A percentile compares a stretch with the other conserved stretches of the same genome.
Conservation (phyloP, 2,113 vertebrate genomes). For the Pluvialis apricaria region DNA sequence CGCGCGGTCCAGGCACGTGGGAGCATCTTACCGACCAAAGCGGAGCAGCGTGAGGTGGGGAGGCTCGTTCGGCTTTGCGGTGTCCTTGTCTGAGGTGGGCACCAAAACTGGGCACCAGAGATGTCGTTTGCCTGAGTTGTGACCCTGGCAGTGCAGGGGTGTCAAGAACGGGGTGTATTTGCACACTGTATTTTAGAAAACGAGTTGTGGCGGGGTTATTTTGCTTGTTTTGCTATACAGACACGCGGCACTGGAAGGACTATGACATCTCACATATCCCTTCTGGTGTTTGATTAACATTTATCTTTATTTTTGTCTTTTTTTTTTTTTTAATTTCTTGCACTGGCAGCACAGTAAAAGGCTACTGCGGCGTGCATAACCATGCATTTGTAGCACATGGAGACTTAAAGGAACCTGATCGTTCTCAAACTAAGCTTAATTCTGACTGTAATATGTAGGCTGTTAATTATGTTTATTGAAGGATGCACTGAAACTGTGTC, state of each 20-base stretch:
- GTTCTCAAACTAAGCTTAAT: slow-evolving; percentile 47
- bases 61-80: background rate
- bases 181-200: background rate
- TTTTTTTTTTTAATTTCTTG: background rate
- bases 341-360: slow-evolving; percentile 43
- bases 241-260: background rate
- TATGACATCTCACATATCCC: slow-evolving; percentile 17
- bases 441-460: slow-evolving; percentile 16
- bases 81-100: background rate
- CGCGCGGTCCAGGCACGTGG: rapidly evolving
- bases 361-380: slow-evolving; percentile 37
- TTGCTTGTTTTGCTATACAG: background rate
- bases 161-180: background rate
- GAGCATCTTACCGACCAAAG: background rate
- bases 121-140: background rate
- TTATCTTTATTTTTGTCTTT: slow-evolving; percentile 56
- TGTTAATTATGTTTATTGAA: slow-evolving; percentile 48
- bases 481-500: background rate
- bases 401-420: slow-evolving; percentile 61
- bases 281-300: slow-evolving; percentile 66
- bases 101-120: background rate
- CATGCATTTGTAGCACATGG: slow-evolving; percentile 38
- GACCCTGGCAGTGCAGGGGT: background rate
- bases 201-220: background rate
- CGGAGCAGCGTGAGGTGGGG: background rate